A percentile compares a stretch with the other conserved stretches of the same genome.
Evolutionary conservation across 2,113 vertebrate genomes (phyloP).

Genomic region (Litocranius walleri): DNA sequence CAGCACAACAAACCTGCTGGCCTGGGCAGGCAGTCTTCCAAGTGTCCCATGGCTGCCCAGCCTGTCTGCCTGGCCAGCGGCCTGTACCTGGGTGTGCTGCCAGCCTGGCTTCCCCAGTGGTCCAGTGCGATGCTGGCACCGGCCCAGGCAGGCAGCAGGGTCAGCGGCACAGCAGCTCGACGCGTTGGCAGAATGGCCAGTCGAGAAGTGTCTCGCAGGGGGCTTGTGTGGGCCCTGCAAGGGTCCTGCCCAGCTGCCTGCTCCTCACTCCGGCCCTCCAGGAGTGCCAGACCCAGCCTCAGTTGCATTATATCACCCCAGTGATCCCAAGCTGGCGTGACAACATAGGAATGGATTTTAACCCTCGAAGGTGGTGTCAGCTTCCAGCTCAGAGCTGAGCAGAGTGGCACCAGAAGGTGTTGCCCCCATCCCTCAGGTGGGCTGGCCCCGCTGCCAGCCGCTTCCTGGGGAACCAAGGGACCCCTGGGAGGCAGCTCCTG

Average conservation of each 20-base stretch:
- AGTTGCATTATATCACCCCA: neutral
- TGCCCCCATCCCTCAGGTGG: neutral
- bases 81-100: neutral
- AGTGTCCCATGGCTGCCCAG: neutral
- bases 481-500: rapidly evolving
- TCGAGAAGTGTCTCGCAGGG: neutral
- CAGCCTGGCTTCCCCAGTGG: slow-evolving; percentile 37
- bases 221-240: neutral
- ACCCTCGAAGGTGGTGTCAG: neutral
- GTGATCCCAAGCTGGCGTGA: neutral
- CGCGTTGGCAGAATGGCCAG: neutral
- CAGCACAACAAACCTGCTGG: neutral
- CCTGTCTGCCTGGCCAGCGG: neutral
- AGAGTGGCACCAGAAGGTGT: neutral
- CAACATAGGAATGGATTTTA: neutral
- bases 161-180: neutral
- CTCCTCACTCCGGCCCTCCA: neutral
- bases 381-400: neutral
- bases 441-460: neutral
- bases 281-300: neutral
- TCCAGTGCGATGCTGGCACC: neutral
- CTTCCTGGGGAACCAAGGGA: neutral
- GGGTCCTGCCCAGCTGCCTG: rapidly evolving
- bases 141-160: neutral
- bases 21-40: neutral